Evolutionary conservation across 2,113 vertebrate species (phyloP), one percentile per base, ranked within the genome.

Genomic region (Psittacara wagleri): DNA sequence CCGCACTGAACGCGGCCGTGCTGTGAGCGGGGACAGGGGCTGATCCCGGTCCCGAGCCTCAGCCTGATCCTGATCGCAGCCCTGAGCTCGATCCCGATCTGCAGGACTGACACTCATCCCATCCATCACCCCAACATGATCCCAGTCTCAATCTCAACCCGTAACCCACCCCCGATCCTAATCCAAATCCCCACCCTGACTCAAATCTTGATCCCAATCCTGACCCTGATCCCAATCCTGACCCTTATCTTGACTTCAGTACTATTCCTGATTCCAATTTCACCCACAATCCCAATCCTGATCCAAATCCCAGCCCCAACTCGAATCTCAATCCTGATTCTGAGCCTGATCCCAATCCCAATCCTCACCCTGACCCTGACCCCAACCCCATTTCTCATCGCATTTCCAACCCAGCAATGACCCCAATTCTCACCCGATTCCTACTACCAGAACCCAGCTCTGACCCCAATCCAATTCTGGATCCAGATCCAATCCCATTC

Each of bases 1-100:
- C 97, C 2, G 96, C 91, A 51, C 99, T 99, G 97, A 99, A 99
- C 1, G 99, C 99, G 90, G 99, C 99, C 0, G 99, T 98, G 98
- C 99, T 99, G 93, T 27, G 59, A 49, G 28, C 35, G 25, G n/a
- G 14, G 76, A 6, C 19, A 43, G 33, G 49, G 39, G 49, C 22
- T 8, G 2, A n/a, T 1, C 18, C 15, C 10, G 3, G 9, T 8
- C 67, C 31, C 6, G 1, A 10, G 19, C 5, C 29, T 7, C 55
- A 33, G 55, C 19, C 55, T n/a, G 11, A 17, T 8, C 10, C 75
- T 4, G 14, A 6, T 18, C 7, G 27, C 22, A 7, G 7, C 6
- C 28, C n/a, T n/a, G 22, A 24, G 4, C 23, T 24, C 10, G 3
- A 46, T 3, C 25, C 41, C 27, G 27, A 8, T 5, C 5, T 29